phyloP scores from a whole-genome alignment of 1,140 invertebrate species.

The Nephotettix cincticeps region DNA sequence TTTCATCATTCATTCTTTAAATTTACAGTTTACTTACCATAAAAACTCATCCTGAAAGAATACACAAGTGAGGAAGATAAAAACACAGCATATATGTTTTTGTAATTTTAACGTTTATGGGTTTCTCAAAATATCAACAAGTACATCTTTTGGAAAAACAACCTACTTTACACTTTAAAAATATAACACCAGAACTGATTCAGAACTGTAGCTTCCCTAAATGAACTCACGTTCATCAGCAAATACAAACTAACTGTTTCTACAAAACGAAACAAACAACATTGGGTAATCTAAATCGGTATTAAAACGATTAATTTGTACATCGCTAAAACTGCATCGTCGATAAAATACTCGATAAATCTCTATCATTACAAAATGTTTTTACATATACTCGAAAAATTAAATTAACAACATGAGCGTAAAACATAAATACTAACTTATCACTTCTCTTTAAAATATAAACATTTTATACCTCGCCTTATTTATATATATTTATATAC shows the following conservation, averaged over 20 bases:
- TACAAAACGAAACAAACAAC: neutral
- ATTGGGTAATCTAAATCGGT: neutral
- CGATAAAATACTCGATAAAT: constrained; percentile 24
- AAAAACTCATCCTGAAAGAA: too few relatives aligned
- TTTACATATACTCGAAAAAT: constrained; percentile 30
- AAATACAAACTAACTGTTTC: constrained; percentile 1
- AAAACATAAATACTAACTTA: constrained; percentile 28
- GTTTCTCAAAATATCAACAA: constrained; percentile 8
- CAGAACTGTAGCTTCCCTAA: too few relatives aligned
- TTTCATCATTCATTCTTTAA: too few relatives aligned
- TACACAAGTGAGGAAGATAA: neutral
- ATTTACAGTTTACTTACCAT: too few relatives aligned
- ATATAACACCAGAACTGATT: constrained; percentile 25
- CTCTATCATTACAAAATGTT: constrained; percentile 29
- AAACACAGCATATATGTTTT: constrained; percentile 1
- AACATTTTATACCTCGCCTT: constrained; percentile 31
- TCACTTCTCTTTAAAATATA: constrained; percentile 21
- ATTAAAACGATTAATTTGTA: constrained; percentile 13
- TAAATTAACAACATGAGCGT: constrained; percentile 33
- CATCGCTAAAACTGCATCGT: constrained; percentile 23
- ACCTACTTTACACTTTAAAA: neutral
- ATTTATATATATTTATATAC: constrained; percentile 18
- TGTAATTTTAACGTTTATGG: constrained; percentile 14
- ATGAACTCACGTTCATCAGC: too few relatives aligned
- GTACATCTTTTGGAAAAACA: constrained; percentile 2